phyloP scores from a whole-genome alignment of 2,113 vertebrate genomes.

The Microtus oregoni region DNA sequence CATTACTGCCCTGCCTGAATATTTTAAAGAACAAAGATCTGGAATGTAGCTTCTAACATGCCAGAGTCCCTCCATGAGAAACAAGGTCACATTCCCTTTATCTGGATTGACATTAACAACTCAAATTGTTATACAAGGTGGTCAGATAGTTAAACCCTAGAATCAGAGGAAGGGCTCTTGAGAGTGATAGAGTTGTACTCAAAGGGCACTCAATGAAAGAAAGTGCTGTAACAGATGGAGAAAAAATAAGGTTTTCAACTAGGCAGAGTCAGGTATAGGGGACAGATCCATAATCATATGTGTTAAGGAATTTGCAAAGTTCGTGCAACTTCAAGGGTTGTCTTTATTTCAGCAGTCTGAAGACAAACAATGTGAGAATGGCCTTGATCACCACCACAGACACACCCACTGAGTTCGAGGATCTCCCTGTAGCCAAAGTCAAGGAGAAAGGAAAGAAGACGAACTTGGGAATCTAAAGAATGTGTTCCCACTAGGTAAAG shows the following conservation, averaged over 20 bases:
- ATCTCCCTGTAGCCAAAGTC: background rate
- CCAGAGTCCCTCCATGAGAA: constrained; percentile 28
- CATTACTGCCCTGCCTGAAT: background rate
- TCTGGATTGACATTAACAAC: background rate
- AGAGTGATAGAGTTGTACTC: background rate
- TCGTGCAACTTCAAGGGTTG: background rate
- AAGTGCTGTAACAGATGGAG: background rate
- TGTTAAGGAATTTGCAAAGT: background rate
- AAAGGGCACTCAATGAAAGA: background rate
- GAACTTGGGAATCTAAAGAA: background rate
- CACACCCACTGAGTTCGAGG: background rate
- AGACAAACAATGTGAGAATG: constrained; percentile 16
- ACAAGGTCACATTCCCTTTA: background rate
- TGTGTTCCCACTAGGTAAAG: background rate
- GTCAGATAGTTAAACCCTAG: background rate
- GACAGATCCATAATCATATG: background rate
- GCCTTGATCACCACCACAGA: background rate
- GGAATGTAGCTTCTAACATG: background rate
- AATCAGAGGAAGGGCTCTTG: background rate
- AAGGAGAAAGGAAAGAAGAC: constrained; percentile 14
- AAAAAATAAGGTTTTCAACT: background rate
- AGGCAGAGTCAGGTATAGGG: background rate
- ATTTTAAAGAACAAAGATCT: constrained; percentile 35
- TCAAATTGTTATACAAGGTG: background rate
- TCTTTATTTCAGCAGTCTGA: constrained; percentile 54